Evolutionary conservation across 1,140 invertebrate genomes (phyloP).

Genomic region (Nephotettix cincticeps): DNA sequence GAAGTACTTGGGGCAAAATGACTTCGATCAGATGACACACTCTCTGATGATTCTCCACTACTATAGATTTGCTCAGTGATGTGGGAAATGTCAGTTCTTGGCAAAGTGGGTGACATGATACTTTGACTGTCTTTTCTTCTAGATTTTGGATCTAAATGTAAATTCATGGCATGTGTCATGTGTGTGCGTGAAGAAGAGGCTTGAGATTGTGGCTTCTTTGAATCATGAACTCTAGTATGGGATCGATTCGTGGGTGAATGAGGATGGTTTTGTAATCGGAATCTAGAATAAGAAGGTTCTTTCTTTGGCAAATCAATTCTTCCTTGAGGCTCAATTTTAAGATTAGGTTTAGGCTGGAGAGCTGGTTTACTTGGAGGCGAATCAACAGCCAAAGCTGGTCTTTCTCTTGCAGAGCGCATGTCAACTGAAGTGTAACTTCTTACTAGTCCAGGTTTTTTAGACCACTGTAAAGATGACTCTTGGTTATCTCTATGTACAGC

Average conservation of each 20-base stretch:
- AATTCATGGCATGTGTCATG: not conserved
- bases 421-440: constrained; percentile 22
- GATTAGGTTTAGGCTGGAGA: constrained; percentile 20
- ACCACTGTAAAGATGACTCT: not conserved
- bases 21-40: not conserved
- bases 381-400: not conserved
- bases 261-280: not conserved
- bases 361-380: constrained; percentile 13
- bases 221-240: not conserved
- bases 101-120: not conserved
- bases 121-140: not conserved
- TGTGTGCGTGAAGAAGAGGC: not conserved
- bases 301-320: too few species aligned
- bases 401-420: not conserved
- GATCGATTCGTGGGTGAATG: not conserved
- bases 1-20: not conserved
- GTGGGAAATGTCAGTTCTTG: not conserved
- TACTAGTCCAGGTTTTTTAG: constrained; percentile 4
- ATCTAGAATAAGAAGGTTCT: not conserved
- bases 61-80: not conserved
- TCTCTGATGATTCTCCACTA: not conserved
- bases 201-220: not conserved
- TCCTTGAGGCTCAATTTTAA: not conserved
- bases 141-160: not conserved
- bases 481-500: constrained; percentile 43